Conservation (phyloP, 2,113 vertebrate genomes). For the Erpornis zantholeuca region DNA sequence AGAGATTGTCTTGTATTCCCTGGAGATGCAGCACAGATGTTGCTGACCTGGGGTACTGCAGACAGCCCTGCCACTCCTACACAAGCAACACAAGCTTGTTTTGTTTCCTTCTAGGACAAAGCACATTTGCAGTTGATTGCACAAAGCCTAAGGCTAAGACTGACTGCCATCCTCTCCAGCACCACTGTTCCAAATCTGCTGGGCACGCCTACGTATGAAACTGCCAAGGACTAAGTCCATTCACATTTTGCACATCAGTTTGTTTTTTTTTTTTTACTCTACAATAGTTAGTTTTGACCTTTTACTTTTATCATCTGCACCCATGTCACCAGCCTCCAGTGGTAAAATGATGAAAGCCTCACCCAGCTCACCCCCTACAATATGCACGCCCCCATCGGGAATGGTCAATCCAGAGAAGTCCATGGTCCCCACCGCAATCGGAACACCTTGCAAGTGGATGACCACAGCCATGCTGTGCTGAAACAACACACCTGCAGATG, state of each 20-base stretch:
- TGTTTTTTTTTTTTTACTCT: slow-evolving; percentile 76
- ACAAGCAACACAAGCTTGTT: slow-evolving; percentile 68
- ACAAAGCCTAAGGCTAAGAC: slow-evolving; percentile 57
- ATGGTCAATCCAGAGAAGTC: slow-evolving; percentile 95
- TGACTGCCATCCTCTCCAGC: slow-evolving; percentile 70
- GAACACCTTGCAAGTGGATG: slow-evolving; percentile 95
- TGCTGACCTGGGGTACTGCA: slow-evolving; percentile 78
- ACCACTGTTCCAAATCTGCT: slow-evolving; percentile 71
- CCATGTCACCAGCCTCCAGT: slow-evolving; percentile 85
- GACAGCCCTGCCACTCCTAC: slow-evolving; percentile 74
- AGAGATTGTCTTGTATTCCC: slow-evolving; percentile 76
- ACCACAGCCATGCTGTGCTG: slow-evolving; percentile 96
- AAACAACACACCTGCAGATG: slow-evolving; percentile 91
- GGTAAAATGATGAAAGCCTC: slow-evolving; percentile 93
- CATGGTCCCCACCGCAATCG: slow-evolving; percentile 90
- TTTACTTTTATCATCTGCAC: slow-evolving; percentile 84
- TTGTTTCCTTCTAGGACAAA: slow-evolving; percentile 75
- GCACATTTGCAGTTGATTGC: slow-evolving; percentile 73
- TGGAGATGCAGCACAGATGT: slow-evolving; percentile 70
- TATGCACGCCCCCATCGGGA: slow-evolving; percentile 89
- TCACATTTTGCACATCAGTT: slow-evolving; percentile 85
- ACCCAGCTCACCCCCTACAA: slow-evolving; percentile 94
- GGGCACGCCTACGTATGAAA: slow-evolving; percentile 77
- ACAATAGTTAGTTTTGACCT: slow-evolving; percentile 85
- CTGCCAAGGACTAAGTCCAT: slow-evolving; percentile 84